Evolutionary conservation across 2,113 vertebrate genomes (phyloP), one percentile per base, ranked within the genome.

Genomic region (Procavia capensis): DNA sequence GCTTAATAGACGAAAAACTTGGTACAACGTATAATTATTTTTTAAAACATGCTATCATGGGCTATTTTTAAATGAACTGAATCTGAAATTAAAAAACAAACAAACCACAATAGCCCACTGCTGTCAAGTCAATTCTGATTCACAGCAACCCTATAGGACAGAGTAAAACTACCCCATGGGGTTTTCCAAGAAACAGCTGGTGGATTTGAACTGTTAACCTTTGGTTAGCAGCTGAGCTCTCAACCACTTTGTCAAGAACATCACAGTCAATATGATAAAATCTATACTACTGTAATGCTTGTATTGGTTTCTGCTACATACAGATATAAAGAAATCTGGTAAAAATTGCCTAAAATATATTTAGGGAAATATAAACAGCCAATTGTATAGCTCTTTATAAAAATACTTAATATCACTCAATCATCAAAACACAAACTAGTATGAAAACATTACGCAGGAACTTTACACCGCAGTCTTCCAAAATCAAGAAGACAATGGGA

Each of bases 41-140:
- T 91, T 5, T 80, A 76, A 76, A 70, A 82, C 25, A 63, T 47
- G 39, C 9, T 75, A 83, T 13, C 85, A 43, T 95, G 45, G 19
- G 36, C 19, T 94, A 85, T 70, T 93, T 93, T 93, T 76, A 47
- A 22, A 87, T 66, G 78, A 93, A 92, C 9, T 47, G 24, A 90
- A 87, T 76, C 91, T 9, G 70, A 95, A 96, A 93, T 91, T 80
- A 93, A 54, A 54, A n/a, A n/a, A n/a, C n/a, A n/a, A n/a, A n/a
- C n/a, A n/a, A 54, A 54, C 50, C 2, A 54, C 14, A 54, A 54
- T 16, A 54, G 50, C 50, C 50, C 50, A 16, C 17, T 13, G 50
- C 50, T 13, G 50, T 16, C 17, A 16, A 54, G 50, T 54, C 50
- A 16, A 54, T 54, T 54, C 50, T 13, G 11, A 54, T 16, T 54